Evolutionary conservation across 2,113 vertebrate species (phyloP), one percentile per base, ranked within the genome.

Genomic region (Dendrocopos noguchii): DNA sequence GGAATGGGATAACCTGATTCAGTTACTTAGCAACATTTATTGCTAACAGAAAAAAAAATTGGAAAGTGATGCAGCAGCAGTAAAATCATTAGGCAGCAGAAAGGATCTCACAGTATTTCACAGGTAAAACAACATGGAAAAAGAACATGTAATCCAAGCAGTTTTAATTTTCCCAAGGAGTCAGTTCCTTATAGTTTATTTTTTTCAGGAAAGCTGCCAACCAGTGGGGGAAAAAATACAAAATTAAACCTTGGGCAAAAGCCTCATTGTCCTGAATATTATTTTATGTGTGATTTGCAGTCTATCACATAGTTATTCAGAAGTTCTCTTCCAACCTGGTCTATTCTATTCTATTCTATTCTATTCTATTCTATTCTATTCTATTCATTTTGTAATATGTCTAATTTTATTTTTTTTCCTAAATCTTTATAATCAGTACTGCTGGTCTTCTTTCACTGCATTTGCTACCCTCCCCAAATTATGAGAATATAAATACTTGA

Each of bases 11-110:
- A 84, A 57, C 15, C 63, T 15, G 13, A 56, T 76, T 94, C 44
- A n/a, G 91, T 94, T 89, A 77, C 91, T 89, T 87, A 89, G 92
- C 87, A 94, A 83, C 84, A 42, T 74, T 80, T 85, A 85, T 66
- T 60, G 46, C 53, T 87, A 95, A 64, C 9, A 63, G 52, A 92
- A 88, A 75, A 53, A 53, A 88, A 88, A 44, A 64, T 6, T n/a
- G 47, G 15, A 36, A 80, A 71, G 36, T 64, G 36, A 57, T 60
- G 34, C 17, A 71, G 67, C 10, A 57, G 67, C 59, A 80, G 18
- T 66, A 71, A 91, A 53, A 91, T 56, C 28, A 12, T 66, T 79
- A 74, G 81, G 56, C 19, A 76, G 36, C 60, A 60, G 56, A 76
- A 74, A 22, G 47, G 52, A 47, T 25, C 39, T 75, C 44, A 47